Percentiles rank a stretch among this genome's conserved stretches.
Conservation (phyloP, 1,140 invertebrate genomes). For the Pissodes strobi region DNA sequence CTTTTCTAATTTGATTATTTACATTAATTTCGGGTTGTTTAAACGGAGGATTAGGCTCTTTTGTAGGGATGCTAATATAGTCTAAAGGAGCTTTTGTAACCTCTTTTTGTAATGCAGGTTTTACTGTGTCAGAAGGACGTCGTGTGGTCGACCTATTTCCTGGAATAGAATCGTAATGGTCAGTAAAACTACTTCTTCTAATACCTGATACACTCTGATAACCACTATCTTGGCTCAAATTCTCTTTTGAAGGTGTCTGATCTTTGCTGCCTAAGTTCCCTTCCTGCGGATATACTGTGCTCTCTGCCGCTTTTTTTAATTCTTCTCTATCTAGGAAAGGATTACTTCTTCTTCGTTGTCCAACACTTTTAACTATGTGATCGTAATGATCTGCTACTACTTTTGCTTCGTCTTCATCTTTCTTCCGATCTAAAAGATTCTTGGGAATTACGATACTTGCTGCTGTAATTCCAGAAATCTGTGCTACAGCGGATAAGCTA, state of each 20-base stretch:
- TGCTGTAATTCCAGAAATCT: constrained; percentile 48
- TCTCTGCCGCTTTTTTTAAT: constrained; percentile 51
- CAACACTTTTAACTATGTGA: constrained; percentile 74
- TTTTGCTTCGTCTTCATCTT: constrained; percentile 64
- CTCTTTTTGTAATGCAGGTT: not conserved
- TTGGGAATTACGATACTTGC: constrained; percentile 51
- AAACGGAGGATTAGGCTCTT: too few relatives aligned
- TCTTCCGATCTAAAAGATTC: constrained; percentile 41
- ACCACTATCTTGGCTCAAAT: constrained; percentile 65
- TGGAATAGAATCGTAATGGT: constrained; percentile 28
- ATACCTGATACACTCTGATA: constrained; percentile 44
- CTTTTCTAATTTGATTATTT: too few relatives aligned
- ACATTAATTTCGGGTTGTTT: too few relatives aligned
- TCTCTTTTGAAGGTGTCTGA: constrained; percentile 53
- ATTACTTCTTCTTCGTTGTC: constrained; percentile 56
- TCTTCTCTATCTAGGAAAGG: constrained; percentile 27
- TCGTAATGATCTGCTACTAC: constrained; percentile 79
- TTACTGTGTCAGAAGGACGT: not conserved
- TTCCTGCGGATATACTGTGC: constrained; percentile 18
- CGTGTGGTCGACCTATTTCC: not conserved
- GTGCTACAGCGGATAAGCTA: constrained; percentile 42
- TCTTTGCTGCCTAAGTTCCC: constrained; percentile 33
- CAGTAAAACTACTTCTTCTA: constrained; percentile 30
- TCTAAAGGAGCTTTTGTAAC: not conserved
- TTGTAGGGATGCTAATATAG: too few relatives aligned